phyloP scores from a whole-genome alignment of 2,113 vertebrate species.

The Rousettus leschenaultii region DNA sequence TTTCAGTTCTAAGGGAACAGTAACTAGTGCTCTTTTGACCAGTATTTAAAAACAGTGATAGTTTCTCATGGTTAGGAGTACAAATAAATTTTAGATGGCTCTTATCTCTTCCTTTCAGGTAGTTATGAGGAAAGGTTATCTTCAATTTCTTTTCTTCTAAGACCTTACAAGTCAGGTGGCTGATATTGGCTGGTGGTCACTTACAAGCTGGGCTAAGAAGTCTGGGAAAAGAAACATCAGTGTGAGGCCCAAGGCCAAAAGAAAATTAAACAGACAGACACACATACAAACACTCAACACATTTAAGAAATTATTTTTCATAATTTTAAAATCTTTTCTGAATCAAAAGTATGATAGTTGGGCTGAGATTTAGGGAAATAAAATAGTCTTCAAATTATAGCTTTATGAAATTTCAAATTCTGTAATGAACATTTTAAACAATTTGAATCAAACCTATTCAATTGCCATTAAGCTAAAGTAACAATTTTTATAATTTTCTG shows the following conservation, averaged over 20 bases:
- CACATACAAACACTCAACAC: not conserved
- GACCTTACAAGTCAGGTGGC: not conserved
- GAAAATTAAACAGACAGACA: not conserved
- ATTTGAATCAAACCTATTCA: not conserved
- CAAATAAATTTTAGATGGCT: not conserved
- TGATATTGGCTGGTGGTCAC: not conserved
- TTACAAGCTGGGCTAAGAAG: not conserved
- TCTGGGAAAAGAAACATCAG: not conserved
- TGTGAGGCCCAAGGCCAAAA: not conserved
- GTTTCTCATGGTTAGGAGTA: not conserved
- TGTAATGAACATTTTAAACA: not conserved
- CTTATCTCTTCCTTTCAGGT: not conserved
- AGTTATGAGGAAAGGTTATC: not conserved
- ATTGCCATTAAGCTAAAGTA: constrained; percentile 10
- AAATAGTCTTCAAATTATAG: not conserved
- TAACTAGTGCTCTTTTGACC: too few species aligned
- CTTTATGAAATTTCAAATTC: constrained; percentile 10
- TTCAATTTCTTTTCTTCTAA: not conserved
- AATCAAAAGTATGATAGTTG: constrained; percentile 1
- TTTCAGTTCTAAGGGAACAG: not conserved
- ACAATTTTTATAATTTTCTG: not conserved
- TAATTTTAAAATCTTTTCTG: constrained; percentile 2
- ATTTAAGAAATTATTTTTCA: not conserved
- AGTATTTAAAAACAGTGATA: not conserved
- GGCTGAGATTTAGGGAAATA: not conserved